Base-by-base conservation (phyloP, 1,140 invertebrate species). In the Physella acuta region DNA sequence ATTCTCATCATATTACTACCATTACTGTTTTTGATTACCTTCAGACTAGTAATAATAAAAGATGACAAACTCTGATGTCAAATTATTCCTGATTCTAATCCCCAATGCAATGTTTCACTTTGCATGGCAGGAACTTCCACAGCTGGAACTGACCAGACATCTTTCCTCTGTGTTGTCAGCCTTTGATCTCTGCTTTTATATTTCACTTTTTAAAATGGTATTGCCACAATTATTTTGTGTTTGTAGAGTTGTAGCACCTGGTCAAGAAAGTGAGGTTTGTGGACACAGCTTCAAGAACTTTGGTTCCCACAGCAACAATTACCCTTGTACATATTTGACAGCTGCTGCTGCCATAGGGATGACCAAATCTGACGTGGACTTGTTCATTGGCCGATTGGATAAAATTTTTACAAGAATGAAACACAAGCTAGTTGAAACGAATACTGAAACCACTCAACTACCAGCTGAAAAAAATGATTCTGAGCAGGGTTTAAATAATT, bases 281-380 rank as follows among this genome's bases (percentile, higher is more conserved):
- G 80, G 79, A 39, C 70, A 77, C 63, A 75, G 55, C 39, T 86
- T 87, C 75, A 68, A 69, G 86, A 90, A 90, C 37, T 92, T 90
- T 90, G 91, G 91, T 55, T 87, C 90, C 30, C 91, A 92, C 81
- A 86, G 86, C 71, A 86, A 88, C 75, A 87, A 86, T 74, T 90
- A 90, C 78, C 87, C 88, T 33, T 83, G 85, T 64, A 85, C 89
- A 26, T 92, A 92, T 78, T 82, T 92, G 53, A 92, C 91, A 26
- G 90, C 89, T 55, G 90, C 91, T 26, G 90, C 90, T 20, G 87
- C 89, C 28, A 85, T 92, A 63, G 91, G 91, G n/a, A 90, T 91
- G 86, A 88, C 87, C 49, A 87, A 87, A 75, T 78, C 82, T 3
- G 91, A 92, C 72, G 87, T 92, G 24, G 90, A 91, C 76, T 75